phyloP scores from a whole-genome alignment of 2,113 vertebrate species.

The Calyptommatus sinebrachiatus region DNA sequence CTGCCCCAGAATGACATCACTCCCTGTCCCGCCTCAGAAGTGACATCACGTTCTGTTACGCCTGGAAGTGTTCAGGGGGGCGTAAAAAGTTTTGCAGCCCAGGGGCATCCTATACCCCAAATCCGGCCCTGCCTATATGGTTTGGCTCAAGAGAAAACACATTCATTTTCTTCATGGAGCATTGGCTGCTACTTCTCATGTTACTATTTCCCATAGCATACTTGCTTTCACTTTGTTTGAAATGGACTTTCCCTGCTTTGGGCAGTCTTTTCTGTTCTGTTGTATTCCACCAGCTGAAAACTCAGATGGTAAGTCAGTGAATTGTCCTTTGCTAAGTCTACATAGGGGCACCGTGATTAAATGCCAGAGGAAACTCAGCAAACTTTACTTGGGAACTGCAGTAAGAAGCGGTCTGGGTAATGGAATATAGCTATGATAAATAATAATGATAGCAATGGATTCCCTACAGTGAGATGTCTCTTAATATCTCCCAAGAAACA shows the following conservation, averaged over 20 bases:
- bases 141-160: no score
- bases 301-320: accelerated
- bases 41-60: no score
- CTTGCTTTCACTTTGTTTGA: no score
- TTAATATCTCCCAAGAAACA: conserved; percentile 8
- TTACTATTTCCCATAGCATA: no score
- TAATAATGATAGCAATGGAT: conserved; percentile 13
- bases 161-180: no score
- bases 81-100: no score
- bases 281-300: neutral
- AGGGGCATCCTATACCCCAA: no score
- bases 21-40: no score
- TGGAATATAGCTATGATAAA: conserved; percentile 24
- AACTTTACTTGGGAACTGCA: conserved; percentile 2
- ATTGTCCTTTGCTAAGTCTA: neutral
- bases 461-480: neutral
- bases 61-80: no score
- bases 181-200: no score
- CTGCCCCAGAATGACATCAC: no score
- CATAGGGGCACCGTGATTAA: neutral
- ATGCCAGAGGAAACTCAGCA: neutral
- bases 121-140: no score
- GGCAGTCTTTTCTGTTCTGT: neutral
- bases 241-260: neutral
- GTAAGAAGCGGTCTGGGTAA: neutral